Base-by-base conservation (phyloP, 2,888 invertebrate genomes). In the Mesorhabditis belari region DNA sequence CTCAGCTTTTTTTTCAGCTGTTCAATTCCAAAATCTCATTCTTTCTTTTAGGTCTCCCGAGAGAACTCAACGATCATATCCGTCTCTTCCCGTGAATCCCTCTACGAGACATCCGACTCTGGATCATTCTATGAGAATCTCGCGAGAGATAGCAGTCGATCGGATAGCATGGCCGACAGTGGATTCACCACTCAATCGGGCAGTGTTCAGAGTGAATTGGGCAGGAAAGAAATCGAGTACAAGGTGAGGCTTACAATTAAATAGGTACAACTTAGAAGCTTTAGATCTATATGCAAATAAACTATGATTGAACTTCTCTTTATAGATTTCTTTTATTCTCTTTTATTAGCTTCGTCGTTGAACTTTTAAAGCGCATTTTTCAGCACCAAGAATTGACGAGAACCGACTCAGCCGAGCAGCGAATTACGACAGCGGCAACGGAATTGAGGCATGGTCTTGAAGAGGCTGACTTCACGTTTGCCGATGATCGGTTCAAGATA, bases 381-480 rank as follows among this genome's bases (percentile, higher is more conserved):
- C n/a, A n/a, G n/a, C n/a, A n/a, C n/a, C n/a, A n/a, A n/a, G n/a
- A n/a, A n/a, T 60, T 58, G 21, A 35, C 44, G 2, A 9, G n/a
- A n/a, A n/a, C 12, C n/a, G 12, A 9, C 12, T 9, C 44, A 35
- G 44, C 44, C 2, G 44, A 35, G n/a, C 44, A 35, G 2, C 44
- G 44, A n/a, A 35, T 35, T 35, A n/a, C 12, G n/a, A 35, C 44
- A 9, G 44, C 44, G 44, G 44, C 44, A 1, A 35, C 12, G 12
- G 12, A 35, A 35, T 35, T 35, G 23, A 1, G 27, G 2, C 17
- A 24, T 19, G 54, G 44, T 1, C 44, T 35, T 29, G 58, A 59
- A 17, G 69, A 69, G 51, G 65, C 62, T 49, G 67, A 67, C 50
- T 71, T 71, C 62, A 71, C 71, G 3, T 71, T 67, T 55, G 66